Evolutionary conservation across 2,888 invertebrate genomes (phyloP), one percentile per base, ranked within the genome.

Genomic region (Limnephilus lunatus): DNA sequence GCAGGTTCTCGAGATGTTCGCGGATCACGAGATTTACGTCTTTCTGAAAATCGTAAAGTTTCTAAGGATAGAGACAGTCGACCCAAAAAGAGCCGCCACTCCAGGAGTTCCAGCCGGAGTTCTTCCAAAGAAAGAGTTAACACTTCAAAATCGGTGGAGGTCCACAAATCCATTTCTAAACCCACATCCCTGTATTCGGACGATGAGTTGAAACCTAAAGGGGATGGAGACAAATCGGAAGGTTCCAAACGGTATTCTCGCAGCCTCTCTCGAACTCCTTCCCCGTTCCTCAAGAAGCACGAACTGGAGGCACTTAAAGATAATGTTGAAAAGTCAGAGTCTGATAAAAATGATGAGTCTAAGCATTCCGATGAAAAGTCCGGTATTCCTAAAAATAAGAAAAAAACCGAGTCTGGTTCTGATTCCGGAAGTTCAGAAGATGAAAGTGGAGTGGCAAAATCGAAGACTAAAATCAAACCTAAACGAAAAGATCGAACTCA

Each of bases 221-320:
- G 92, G 91, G 94, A 94, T 92, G 31, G 30, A 39, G 94, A 94
- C 94, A 94, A 94, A 94, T 91, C 93, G 90, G 90, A 94, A 92
- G 94, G 94, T 19, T 94, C 95, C 92, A 95, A 96, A 80, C 96
- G 97, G 94, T 97, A 97, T 95, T 97, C 97, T 35, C 97, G 97
- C 95, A 98, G 98, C 94, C 96, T 98, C 85, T 98, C 98, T n/a
- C 97, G 98, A 93, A 98, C 98, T 0, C 98, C 98, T 25, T 98
- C 98, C 30, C 98, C 98, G 85, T 98, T 98, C 95, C 97, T 98
- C 93, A 97, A 97, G 94, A 97, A 97, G 94, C 96, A 97, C 94
- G 97, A 97, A 95, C 96, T 97, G 88, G 97, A 95, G 92, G 95
- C 94, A 89, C 94, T 94, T 94, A 95, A 97, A 95, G 96, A 95